These are phyloP conservation scores for Tetramorium alpestre DNA, from an alignment of 1,140 invertebrate genomes.

Conservation along the genomic window DNA sequence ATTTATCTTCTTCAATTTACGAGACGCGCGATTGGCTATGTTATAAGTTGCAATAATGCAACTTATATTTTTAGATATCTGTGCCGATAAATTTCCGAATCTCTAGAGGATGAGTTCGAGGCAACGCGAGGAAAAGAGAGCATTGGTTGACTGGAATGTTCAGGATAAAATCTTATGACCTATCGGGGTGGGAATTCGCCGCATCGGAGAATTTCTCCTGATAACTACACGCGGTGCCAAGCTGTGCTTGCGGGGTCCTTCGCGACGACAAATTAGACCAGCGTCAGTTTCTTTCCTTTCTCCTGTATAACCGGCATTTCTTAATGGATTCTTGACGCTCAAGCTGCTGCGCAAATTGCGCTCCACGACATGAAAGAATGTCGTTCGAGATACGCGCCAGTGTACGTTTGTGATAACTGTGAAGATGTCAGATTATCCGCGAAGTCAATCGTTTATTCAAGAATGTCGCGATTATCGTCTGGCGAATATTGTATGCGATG, in stretches of 20 bases:
- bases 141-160: constrained; percentile 43
- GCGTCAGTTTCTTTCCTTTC: constrained; percentile 57
- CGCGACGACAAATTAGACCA: constrained; percentile 69
- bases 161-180: constrained; percentile 62
- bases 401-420: constrained; percentile 45
- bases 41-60: not conserved
- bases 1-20: not conserved
- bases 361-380: constrained; percentile 45
- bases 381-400: constrained; percentile 41
- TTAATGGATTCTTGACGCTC: constrained; percentile 73
- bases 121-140: constrained; percentile 5
- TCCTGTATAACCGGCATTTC: constrained; percentile 61
- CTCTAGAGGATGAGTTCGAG: not conserved
- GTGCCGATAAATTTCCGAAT: not conserved
- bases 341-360: constrained; percentile 45
- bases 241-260: constrained; percentile 44
- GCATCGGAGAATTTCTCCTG: constrained; percentile 61
- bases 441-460: constrained; percentile 21
- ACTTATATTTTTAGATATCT: constrained; percentile 12
- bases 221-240: constrained; percentile 72
- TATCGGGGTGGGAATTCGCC: constrained; percentile 60
- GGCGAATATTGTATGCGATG: not conserved
- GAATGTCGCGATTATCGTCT: constrained; percentile 22
- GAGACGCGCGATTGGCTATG: not conserved
- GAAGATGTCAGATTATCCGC: constrained; percentile 26